A percentile compares a stretch with the other conserved stretches of the same genome.
These are phyloP conservation scores for Synergus laeviventris DNA, from an alignment of 2,888 invertebrate species.

Conservation along the genomic window DNA sequence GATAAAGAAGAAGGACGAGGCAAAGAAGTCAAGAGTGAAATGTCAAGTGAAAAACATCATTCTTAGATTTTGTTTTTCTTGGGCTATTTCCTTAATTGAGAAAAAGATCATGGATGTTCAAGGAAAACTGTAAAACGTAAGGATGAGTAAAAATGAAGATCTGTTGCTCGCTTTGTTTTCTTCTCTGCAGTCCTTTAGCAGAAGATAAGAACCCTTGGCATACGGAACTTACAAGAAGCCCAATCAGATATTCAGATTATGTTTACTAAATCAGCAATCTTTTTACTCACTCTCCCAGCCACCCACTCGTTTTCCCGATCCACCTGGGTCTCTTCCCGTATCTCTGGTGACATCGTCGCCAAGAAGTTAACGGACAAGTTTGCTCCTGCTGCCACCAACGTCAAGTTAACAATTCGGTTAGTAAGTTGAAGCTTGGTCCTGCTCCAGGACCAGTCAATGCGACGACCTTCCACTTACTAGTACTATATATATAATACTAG, in stretches of 20 bases:
- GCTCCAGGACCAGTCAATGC: constrained; percentile 43
- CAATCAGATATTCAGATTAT: constrained; percentile 72
- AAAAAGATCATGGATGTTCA: neutral
- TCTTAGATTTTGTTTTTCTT: neutral
- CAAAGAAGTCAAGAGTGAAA: neutral
- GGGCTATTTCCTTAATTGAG: neutral
- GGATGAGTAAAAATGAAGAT: constrained; percentile 41
- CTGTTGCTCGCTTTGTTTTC: neutral
- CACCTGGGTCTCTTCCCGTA: constrained; percentile 41
- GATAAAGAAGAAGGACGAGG: constrained; percentile 12
- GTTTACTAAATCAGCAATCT: constrained; percentile 65
- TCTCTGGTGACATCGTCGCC: constrained; percentile 54
- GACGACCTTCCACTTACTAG: constrained; percentile 44
- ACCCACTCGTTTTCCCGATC: constrained; percentile 42
- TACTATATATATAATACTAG: neutral
- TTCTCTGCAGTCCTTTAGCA: neutral
- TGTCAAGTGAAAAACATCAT: neutral
- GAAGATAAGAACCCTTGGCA: constrained; percentile 24
- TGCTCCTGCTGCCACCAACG: constrained; percentile 57
- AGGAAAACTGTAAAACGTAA: constrained; percentile 45
- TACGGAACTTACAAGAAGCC: constrained; percentile 54
- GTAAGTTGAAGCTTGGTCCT: constrained; percentile 61
- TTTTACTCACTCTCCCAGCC: constrained; percentile 39
- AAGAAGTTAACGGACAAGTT: constrained; percentile 69
- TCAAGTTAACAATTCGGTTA: constrained; percentile 72